Evolutionary conservation across 2,797 vertebrate species (phyloP), one percentile per base, ranked within the genome.

Genomic region (Sebastiscus albofasciatus): DNA sequence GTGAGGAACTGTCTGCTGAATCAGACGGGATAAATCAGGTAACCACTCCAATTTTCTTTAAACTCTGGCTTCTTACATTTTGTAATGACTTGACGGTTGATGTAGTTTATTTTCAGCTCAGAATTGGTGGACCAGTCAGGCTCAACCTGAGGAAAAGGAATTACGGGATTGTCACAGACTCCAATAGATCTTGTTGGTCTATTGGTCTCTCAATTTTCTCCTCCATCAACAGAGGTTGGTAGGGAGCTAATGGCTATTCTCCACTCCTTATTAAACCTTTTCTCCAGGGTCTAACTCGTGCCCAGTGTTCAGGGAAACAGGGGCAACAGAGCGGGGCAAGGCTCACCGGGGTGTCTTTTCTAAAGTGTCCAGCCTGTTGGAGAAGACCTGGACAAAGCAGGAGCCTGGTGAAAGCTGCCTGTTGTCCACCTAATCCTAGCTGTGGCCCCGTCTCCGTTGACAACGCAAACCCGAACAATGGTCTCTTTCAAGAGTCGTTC

Each of bases 401-500:
- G 84, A 88, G 80, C 71, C 74, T 70, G 85, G 82, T 91, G 92
- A 95, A 95, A 94, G 92, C 93, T 91, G 84, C 77, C 92, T 94
- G 90, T 94, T 93, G 92, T 94, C 93, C 89, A 90, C 72, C 91
- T 94, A 94, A 93, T 94, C 93, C 93, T 56, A 77, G 73, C 91
- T 77, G 80, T 83, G 87, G 88, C 86, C 84, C 81, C 62, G 81
- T 93, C 88, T 93, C 92, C 93, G 89, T 83, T 92, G 94, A 93
- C 93, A 92, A 94, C 89, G 73, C 72, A 2, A 82, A 81, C 46
- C 80, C 12, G n/a, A 92, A 95, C 92, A 95, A 95, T 91, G 81
- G 92, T 52, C 70, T 89, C 92, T 95, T 96, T 96, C 87, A 93
- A 84, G 85, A 89, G 62, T 86, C 58, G 60, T 87, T 93, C 85